Evolutionary conservation across 2,888 invertebrate species (phyloP), one percentile per base, ranked within the genome.

Genomic region (Sabatieria punctata): DNA sequence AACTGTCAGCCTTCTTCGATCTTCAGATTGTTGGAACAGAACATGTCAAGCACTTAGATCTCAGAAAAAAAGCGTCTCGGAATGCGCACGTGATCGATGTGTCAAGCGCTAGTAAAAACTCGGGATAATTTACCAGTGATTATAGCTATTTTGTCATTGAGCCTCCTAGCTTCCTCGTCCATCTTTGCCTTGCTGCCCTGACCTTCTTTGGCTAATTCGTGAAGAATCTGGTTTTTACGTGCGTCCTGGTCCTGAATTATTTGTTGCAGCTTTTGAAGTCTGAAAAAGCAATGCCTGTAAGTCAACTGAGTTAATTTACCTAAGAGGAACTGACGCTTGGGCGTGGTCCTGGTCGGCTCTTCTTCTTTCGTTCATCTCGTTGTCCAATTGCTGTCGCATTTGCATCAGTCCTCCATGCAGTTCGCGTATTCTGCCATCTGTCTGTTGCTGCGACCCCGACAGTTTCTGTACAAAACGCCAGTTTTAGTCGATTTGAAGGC

Each of bases 81-180:
- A n/a, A n/a, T n/a, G n/a, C n/a, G n/a, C n/a, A n/a, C n/a, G n/a
- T n/a, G n/a, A n/a, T n/a, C n/a, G n/a, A n/a, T n/a, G n/a, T n/a
- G n/a, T n/a, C n/a, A n/a, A n/a, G n/a, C n/a, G n/a, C n/a, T n/a
- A n/a, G n/a, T n/a, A n/a, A n/a, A 33, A 33, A 33, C 33, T 33
- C 11, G 11, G 11, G n/a, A 33, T 13, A 33, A 33, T 13, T n/a
- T 22, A 45, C 45, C 50, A 1, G 60, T 58, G 26, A 60, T 58
- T 23, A 57, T 44, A 30, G 56, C 55, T 8, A 61, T 58, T 27
- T 54, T 57, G 23, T 61, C 61, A 41, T 60, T 59, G 11, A 61
- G 46, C 30, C 58, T 43, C 22, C 52, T 48, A 4, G 58, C 53
- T 47, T 61, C 61, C 37, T 61, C 61, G 26, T 50, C 53, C 44